phyloP scores from a whole-genome alignment of 1,140 invertebrate genomes.

The Argopecten irradians region DNA sequence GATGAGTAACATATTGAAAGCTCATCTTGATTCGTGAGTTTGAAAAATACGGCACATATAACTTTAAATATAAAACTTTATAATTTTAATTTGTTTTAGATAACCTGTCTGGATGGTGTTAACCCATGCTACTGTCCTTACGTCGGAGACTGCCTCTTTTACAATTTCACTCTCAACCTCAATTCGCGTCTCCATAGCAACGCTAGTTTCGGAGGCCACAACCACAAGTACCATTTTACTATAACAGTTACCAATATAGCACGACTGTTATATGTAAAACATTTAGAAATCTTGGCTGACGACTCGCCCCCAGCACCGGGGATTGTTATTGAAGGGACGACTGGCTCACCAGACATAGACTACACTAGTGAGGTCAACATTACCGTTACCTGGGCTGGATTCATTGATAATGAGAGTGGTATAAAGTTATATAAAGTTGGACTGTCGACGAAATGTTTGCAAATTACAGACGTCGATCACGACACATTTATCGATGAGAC shows the following conservation, averaged over 20 bases:
- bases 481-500: neutral
- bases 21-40: too few species aligned
- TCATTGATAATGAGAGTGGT: constrained; percentile 60
- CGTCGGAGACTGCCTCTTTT: constrained; percentile 52
- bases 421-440: constrained; percentile 50
- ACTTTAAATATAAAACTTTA: neutral
- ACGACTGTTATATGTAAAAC: constrained; percentile 26
- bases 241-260: constrained; percentile 56
- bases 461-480: constrained; percentile 30
- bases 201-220: constrained; percentile 55
- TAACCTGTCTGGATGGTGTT: neutral
- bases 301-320: constrained; percentile 56
- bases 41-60: too few species aligned
- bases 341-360: constrained; percentile 51
- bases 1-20: too few species aligned
- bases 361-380: constrained; percentile 43
- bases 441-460: constrained; percentile 42
- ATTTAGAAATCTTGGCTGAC: constrained; percentile 56
- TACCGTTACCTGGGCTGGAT: constrained; percentile 50
- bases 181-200: constrained; percentile 40
- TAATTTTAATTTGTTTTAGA: neutral
- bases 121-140: constrained; percentile 55
- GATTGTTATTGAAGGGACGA: constrained; percentile 50
- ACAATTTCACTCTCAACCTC: constrained; percentile 41
- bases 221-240: constrained; percentile 58